Conservation (phyloP, 2,888 invertebrate genomes). For the Tipula unca region DNA sequence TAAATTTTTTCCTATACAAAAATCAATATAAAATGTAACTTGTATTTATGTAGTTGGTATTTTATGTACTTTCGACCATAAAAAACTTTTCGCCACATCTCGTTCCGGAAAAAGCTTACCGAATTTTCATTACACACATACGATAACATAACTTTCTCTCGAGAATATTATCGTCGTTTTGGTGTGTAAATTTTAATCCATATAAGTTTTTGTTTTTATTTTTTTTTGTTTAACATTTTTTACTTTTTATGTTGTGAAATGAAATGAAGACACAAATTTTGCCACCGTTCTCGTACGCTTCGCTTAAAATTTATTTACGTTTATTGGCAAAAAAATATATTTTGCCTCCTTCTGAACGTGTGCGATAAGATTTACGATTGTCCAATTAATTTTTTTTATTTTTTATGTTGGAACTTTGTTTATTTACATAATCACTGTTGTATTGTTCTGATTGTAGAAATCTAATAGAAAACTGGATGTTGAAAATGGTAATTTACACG, state of each 20-base stretch:
- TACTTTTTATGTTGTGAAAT: background rate
- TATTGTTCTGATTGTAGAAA: too few species aligned
- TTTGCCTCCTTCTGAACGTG: background rate
- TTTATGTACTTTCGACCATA: background rate
- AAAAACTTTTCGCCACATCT: background rate
- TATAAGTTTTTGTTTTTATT: background rate
- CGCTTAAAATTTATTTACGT: too few species aligned
- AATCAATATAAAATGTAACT: background rate
- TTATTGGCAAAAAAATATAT: too few species aligned
- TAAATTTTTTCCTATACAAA: background rate
- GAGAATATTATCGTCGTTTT: background rate
- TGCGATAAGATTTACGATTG: background rate
- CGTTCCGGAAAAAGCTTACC: background rate
- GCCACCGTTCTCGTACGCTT: too few species aligned
- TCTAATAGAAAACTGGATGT: too few species aligned
- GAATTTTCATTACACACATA: background rate
- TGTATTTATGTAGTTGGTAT: background rate
- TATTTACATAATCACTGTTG: too few species aligned
- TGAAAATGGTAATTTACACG: too few species aligned
- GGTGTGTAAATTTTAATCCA: background rate
- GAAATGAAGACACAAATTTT: background rate
- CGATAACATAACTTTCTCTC: background rate
- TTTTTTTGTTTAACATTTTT: background rate
- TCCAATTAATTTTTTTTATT: background rate
- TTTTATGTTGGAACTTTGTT: too few species aligned